These are phyloP conservation scores for Tympanoctomys barrerae DNA, from an alignment of 2,797 vertebrate genomes.

Conservation along the genomic window DNA sequence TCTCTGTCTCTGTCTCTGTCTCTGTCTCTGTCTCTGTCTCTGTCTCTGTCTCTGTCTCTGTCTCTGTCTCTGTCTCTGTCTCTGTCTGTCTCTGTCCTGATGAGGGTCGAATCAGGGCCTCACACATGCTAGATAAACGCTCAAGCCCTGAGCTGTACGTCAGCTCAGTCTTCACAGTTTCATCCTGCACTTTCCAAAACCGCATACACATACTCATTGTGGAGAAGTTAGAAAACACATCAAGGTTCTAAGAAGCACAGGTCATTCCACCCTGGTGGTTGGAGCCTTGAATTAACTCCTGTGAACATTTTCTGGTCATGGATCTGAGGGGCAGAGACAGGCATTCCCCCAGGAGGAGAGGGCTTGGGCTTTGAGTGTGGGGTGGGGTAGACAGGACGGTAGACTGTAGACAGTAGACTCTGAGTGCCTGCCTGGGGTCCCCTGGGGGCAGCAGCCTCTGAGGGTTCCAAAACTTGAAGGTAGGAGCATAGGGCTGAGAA, in stretches of 20 bases:
- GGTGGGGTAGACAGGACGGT: neutral
- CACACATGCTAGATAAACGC: neutral
- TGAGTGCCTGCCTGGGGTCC: neutral
- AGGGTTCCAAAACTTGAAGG: neutral
- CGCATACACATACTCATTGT: neutral
- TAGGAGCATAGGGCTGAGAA: neutral
- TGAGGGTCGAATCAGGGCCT: neutral
- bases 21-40: neutral
- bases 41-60: neutral
- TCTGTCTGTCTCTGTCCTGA: neutral
- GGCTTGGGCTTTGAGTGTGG: neutral
- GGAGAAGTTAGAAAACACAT: neutral
- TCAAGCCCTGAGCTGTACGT: neutral
- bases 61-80: too few species aligned
- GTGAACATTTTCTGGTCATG: neutral
- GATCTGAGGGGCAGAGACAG: neutral
- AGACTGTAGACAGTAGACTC: too few species aligned
- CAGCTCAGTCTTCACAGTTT: neutral
- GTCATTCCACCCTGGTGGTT: neutral
- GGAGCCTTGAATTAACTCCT: neutral
- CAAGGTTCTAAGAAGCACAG: neutral
- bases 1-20: too few species aligned
- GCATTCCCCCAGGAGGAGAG: rapidly evolving
- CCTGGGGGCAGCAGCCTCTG: neutral
- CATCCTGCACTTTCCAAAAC: neutral